Evolutionary conservation across 2,113 vertebrate species (phyloP).

Genomic region (Zosterops borbonicus): DNA sequence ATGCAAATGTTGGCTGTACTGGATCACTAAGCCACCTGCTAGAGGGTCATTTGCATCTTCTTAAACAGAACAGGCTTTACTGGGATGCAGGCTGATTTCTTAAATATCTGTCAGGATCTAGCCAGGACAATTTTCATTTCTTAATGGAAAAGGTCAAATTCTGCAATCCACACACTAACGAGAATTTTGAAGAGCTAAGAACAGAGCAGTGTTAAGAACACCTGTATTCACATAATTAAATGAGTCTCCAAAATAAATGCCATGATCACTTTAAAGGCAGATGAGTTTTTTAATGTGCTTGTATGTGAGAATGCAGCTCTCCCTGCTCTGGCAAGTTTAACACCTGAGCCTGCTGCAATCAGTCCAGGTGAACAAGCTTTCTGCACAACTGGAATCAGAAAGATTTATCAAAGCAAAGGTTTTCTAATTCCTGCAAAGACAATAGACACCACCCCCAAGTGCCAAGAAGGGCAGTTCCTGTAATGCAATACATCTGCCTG

Average conservation of each 20-base stretch:
- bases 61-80: not conserved
- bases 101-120: not conserved
- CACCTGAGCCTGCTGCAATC: not conserved
- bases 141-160: not conserved
- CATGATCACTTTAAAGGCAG: not conserved
- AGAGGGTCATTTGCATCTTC: slow-evolving; percentile 37
- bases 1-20: slow-evolving; percentile 41
- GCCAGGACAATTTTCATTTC: not conserved
- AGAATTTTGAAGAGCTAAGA: not conserved
- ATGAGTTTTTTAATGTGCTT: not conserved
- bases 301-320: not conserved
- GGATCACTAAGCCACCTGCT: slow-evolving; percentile 22
- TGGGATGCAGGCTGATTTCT: not conserved
- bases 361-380: not conserved
- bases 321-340: not conserved
- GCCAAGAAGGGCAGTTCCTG: not conserved
- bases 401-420: not conserved
- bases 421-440: not conserved
- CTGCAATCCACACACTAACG: accelerated
- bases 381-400: not conserved
- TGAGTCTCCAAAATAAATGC: not conserved
- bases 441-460: not conserved
- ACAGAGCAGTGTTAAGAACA: not conserved
- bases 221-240: not conserved
- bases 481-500: not conserved